These are phyloP conservation scores for Neoscelio sp. DNA, from an alignment of 2,888 invertebrate species.

Conservation along the genomic window DNA sequence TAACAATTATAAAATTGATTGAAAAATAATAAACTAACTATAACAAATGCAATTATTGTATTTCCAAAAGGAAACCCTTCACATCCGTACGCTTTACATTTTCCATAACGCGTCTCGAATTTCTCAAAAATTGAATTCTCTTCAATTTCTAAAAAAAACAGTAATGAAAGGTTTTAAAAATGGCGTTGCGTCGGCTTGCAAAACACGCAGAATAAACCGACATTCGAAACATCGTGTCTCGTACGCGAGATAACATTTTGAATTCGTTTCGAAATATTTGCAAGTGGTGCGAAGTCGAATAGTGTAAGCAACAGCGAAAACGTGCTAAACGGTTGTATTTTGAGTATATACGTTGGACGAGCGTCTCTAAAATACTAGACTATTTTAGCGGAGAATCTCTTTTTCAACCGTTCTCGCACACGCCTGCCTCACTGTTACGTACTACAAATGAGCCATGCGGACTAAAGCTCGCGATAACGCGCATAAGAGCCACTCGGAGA, in stretches of 20 bases:
- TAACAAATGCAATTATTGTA: too few species aligned
- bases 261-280: conserved; percentile 23
- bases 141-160: too few species aligned
- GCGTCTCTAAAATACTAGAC: conserved; percentile 17
- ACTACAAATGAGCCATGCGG: conserved; percentile 30
- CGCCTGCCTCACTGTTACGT: conserved; percentile 1
- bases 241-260: background rate
- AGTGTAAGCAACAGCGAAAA: conserved; percentile 16
- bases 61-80: too few species aligned
- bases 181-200: background rate
- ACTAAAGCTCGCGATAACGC: conserved; percentile 35
- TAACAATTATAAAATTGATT: too few species aligned
- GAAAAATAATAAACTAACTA: too few species aligned
- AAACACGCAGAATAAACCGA: background rate
- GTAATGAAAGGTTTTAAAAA: background rate
- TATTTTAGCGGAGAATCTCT: conserved; percentile 30
- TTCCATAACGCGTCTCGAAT: too few species aligned
- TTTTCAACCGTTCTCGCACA: conserved; percentile 20
- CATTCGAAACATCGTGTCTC: background rate
- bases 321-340: conserved; percentile 22
- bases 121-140: too few species aligned
- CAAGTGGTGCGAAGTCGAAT: too few species aligned
- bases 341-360: conserved; percentile 13
- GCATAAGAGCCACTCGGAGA: conserved; percentile 15
- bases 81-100: too few species aligned